These are phyloP conservation scores for Catharus fuscescens DNA, from an alignment of 2,113 vertebrate species.

Conservation along the genomic window DNA sequence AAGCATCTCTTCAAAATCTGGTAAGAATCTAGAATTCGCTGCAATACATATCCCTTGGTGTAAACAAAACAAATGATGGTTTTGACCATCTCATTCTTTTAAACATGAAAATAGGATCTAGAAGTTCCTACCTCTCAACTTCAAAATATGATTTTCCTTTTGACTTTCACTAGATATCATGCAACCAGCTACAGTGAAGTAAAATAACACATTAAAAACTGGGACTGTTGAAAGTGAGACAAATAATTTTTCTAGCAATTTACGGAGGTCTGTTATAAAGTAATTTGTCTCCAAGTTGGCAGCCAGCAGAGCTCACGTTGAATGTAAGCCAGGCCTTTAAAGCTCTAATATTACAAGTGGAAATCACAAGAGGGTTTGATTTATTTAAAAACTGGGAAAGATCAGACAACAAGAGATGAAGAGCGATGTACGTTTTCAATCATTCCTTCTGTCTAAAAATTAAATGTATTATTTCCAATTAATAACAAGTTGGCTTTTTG, in stretches of 20 bases:
- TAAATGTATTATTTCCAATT: constrained; percentile 69
- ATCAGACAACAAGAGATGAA: constrained; percentile 64
- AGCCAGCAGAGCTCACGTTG: constrained; percentile 16
- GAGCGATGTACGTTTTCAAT: constrained; percentile 59
- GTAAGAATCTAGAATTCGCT: neutral
- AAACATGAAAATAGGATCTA: neutral
- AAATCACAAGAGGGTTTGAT: constrained; percentile 66
- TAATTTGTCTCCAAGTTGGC: constrained; percentile 35
- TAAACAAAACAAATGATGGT: neutral
- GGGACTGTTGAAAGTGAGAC: neutral
- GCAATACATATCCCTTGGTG: neutral
- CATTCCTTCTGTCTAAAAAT: constrained; percentile 61
- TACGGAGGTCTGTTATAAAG: neutral
- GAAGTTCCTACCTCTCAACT: neutral
- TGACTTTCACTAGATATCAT: neutral
- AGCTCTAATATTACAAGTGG: constrained; percentile 61
- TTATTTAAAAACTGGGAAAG: constrained; percentile 62
- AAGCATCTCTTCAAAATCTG: neutral
- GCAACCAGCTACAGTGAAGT: neutral
- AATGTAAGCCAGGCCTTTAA: constrained; percentile 52
- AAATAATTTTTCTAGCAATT: neutral
- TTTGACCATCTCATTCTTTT: neutral
- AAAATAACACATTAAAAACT: neutral
- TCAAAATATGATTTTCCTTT: neutral
- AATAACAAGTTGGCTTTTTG: constrained; percentile 61